Conservation (phyloP, 2,888 invertebrate species). For the Idaea biselata region DNA sequence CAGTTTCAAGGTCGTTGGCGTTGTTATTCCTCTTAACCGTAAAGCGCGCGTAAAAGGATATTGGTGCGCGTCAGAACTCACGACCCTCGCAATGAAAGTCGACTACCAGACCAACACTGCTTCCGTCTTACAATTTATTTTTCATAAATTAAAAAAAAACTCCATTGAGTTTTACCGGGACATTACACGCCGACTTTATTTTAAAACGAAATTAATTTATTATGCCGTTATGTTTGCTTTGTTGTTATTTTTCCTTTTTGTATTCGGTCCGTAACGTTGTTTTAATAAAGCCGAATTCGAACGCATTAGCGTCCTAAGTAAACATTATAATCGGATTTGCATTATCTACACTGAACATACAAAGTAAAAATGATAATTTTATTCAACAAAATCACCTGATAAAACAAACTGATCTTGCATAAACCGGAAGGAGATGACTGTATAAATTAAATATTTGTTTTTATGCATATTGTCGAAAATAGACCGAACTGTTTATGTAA, state of each 20-base stretch:
- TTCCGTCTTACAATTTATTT: too few species aligned
- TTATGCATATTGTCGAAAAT: conserved; percentile 1
- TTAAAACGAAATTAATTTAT: too few species aligned
- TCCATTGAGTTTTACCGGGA: too few species aligned
- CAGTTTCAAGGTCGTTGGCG: too few species aligned
- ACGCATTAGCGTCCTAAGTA: background rate
- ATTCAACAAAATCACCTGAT: background rate
- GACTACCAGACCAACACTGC: too few species aligned
- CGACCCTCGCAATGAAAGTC: too few species aligned
- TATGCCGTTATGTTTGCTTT: too few species aligned
- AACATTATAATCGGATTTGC: background rate
- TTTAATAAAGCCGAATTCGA: background rate
- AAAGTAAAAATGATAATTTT: background rate
- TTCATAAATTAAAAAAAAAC: too few species aligned
- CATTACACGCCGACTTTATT: too few species aligned
- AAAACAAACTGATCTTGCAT: background rate
- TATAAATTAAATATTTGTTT: background rate
- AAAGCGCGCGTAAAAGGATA: too few species aligned
- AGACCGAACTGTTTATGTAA: background rate
- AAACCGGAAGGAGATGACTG: background rate
- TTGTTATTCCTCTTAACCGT: too few species aligned
- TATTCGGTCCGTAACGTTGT: background rate
- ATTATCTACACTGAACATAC: background rate
- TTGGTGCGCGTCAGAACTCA: too few species aligned
- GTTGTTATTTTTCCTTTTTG: background rate